Evolutionary conservation across 2,888 invertebrate species (phyloP).

Genomic region (Sepioteuthis lessoniana): DNA sequence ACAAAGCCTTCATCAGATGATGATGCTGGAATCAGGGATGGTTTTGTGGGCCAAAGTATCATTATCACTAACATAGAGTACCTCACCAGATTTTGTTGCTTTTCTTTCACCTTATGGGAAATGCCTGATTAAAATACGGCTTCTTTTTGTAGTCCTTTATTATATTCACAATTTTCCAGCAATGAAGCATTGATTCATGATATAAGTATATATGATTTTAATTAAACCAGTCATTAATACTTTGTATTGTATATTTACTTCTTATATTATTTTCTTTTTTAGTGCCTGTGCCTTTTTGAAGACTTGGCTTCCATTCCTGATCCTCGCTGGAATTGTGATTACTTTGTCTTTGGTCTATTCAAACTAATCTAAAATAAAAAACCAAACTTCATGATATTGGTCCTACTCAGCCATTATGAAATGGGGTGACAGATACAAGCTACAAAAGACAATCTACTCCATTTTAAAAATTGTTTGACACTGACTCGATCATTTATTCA

Average conservation of each 20-base stretch:
- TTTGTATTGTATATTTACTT: not conserved
- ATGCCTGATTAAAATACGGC: too few species aligned
- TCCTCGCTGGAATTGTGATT: slow-evolving; percentile 57
- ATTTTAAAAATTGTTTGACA: not conserved
- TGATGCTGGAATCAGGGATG: too few species aligned
- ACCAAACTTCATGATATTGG: not conserved
- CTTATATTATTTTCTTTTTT: slow-evolving; percentile 53
- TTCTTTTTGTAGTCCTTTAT: too few species aligned
- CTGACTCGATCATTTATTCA: not conserved
- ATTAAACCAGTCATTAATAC: not conserved
- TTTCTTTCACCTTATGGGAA: too few species aligned
- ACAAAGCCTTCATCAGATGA: too few species aligned
- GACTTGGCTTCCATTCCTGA: slow-evolving; percentile 87
- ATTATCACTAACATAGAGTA: too few species aligned
- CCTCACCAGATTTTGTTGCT: too few species aligned
- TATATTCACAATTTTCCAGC: too few species aligned
- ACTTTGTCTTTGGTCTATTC: not conserved
- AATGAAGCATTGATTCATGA: too few species aligned
- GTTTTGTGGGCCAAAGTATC: too few species aligned
- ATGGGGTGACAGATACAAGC: not conserved
- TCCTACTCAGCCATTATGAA: not conserved
- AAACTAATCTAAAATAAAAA: not conserved
- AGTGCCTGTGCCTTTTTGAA: slow-evolving; percentile 82
- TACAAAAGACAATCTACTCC: not conserved
- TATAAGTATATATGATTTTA: too few species aligned